These are phyloP conservation scores for Gopherus flavomarginatus DNA, from an alignment of 2,113 vertebrate species.

Conservation along the genomic window DNA sequence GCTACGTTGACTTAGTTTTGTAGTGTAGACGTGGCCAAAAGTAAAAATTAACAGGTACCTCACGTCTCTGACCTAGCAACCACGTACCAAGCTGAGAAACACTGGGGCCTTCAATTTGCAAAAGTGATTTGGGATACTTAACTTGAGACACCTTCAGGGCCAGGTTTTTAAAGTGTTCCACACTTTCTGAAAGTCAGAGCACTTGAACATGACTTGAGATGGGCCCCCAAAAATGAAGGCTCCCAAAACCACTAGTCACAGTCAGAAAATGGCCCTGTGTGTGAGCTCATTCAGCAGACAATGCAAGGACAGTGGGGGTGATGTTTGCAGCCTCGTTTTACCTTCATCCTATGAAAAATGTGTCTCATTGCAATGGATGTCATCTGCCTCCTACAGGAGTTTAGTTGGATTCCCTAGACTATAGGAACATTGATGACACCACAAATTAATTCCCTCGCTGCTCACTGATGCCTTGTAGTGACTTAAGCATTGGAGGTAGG, in stretches of 20 bases:
- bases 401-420: background rate
- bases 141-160: background rate
- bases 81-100: background rate
- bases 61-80: background rate
- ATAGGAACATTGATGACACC: fast-evolving
- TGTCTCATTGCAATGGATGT: background rate
- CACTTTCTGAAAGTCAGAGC: background rate
- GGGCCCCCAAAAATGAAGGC: too few species aligned
- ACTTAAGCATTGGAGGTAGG: too few species aligned
- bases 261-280: fast-evolving
- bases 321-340: fast-evolving
- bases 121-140: background rate
- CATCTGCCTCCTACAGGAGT: background rate
- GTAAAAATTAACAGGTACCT: background rate
- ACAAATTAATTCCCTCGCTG: fast-evolving
- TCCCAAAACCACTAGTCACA: fast-evolving
- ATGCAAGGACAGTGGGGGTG: fast-evolving
- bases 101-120: too few species aligned
- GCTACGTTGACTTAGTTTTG: background rate
- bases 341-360: background rate
- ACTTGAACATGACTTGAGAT: background rate
- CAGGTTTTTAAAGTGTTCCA: background rate
- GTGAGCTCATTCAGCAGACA: background rate
- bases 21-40: background rate
- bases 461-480: fast-evolving